A percentile compares a stretch with the other conserved stretches of the same genome.
These are phyloP conservation scores for Oryzias curvinotus DNA, from an alignment of 2,113 vertebrate species.

Conservation along the genomic window DNA sequence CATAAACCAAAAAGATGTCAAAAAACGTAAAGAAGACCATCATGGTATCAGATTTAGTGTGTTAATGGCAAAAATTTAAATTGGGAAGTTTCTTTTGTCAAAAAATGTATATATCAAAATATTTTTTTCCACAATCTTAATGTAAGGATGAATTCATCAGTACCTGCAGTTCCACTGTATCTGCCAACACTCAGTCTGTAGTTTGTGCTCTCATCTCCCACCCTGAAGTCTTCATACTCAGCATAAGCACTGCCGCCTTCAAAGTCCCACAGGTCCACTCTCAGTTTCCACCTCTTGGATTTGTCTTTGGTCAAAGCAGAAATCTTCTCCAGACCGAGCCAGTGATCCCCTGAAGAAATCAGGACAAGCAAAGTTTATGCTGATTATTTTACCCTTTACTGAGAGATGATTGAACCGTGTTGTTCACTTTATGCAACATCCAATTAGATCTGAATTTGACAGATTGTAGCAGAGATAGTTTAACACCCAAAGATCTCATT, in stretches of 20 bases:
- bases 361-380: not conserved
- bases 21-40: no score
- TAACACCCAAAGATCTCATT: no score
- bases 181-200: slow-evolving; percentile 63
- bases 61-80: not conserved
- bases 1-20: no score
- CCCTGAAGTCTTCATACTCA: slow-evolving; percentile 58
- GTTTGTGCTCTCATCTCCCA: slow-evolving; percentile 35
- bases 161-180: slow-evolving; percentile 72
- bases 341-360: slow-evolving; percentile 66
- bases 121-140: no score
- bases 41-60: no score
- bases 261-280: slow-evolving; percentile 72
- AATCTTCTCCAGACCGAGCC: slow-evolving; percentile 69
- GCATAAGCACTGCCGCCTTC: slow-evolving; percentile 51
- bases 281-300: slow-evolving; percentile 38
- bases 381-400: not conserved
- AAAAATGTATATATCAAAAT: no score
- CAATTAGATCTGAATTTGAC: no score
- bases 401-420: no score
- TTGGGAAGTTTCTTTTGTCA: no score
- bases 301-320: slow-evolving; percentile 42
- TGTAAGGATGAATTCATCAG: no score
- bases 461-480: no score
- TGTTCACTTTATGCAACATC: no score